phyloP scores from a whole-genome alignment of 2,888 invertebrate species.

The Sarcophaga subvicina region DNA sequence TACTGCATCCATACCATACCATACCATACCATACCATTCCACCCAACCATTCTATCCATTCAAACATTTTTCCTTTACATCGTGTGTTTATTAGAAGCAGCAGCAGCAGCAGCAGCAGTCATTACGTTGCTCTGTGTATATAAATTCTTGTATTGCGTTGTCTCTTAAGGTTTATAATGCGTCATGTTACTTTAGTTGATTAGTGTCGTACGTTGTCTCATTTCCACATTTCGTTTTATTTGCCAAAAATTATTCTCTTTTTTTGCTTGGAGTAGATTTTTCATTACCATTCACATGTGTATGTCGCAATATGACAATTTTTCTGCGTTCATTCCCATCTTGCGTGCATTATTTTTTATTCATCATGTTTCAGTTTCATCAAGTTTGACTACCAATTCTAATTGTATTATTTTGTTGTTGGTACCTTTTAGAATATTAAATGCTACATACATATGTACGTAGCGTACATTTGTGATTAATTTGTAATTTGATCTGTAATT shows the following conservation, averaged over 20 bases:
- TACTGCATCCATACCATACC: constrained; percentile 31
- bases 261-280: constrained; percentile 19
- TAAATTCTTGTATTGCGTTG: not conserved
- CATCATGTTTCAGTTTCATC: constrained; percentile 38
- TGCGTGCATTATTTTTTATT: constrained; percentile 9
- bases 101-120: too few relatives aligned
- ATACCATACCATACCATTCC: constrained; percentile 9
- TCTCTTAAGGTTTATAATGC: constrained; percentile 53
- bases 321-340: not conserved
- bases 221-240: constrained; percentile 30
- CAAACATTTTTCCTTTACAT: not conserved
- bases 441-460: not conserved
- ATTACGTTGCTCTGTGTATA: too few relatives aligned
- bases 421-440: constrained; percentile 31
- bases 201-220: constrained; percentile 47
- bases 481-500: constrained; percentile 60
- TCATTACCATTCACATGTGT: constrained; percentile 4
- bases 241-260: constrained; percentile 37
- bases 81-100: too few relatives aligned
- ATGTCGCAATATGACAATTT: constrained; percentile 54
- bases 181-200: constrained; percentile 70
- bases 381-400: constrained; percentile 12
- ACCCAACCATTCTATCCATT: constrained; percentile 20
- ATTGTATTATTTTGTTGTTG: constrained; percentile 26
- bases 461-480: constrained; percentile 45